A percentile compares a stretch with the other conserved stretches of the same genome.
phyloP scores from a whole-genome alignment of 1,140 invertebrate species.

The Drosophila pallidifrons region DNA sequence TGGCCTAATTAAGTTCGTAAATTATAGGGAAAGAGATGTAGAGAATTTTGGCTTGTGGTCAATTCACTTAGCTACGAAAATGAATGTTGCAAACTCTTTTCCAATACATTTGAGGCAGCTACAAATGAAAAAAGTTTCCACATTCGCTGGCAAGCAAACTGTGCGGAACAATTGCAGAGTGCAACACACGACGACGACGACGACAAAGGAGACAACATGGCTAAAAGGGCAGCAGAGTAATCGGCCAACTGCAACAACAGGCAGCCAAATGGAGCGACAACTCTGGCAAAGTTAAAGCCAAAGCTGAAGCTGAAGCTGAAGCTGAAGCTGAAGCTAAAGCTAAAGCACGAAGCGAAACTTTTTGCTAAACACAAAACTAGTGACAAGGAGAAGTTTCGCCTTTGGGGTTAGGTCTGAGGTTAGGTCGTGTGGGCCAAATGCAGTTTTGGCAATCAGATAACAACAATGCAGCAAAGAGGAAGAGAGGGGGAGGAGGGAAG shows the following conservation, averaged over 20 bases:
- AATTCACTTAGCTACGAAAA: conserved; percentile 41
- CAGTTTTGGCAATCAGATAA: conserved; percentile 61
- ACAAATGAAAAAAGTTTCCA: conserved; percentile 69
- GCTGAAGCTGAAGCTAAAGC: conserved; percentile 2
- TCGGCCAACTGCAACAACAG: conserved; percentile 26
- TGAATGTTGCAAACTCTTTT: conserved; percentile 25
- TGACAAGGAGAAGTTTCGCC: conserved; percentile 37
- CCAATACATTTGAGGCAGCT: conserved; percentile 63
- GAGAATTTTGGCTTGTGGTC: conserved; percentile 18
- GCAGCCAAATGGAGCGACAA: conserved; percentile 75
- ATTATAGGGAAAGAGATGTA: conserved; percentile 24
- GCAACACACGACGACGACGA: conserved; percentile 45
- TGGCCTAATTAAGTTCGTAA: conserved; percentile 62
- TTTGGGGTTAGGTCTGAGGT: conserved; percentile 52
- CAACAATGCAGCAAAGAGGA: conserved; percentile 5
- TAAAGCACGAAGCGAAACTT: conserved; percentile 50
- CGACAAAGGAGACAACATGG: background rate
- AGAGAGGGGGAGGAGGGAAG: too few relatives aligned
- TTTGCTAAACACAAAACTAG: conserved; percentile 54
- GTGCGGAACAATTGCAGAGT: conserved; percentile 80
- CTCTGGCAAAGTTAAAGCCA: conserved; percentile 44
- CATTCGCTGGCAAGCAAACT: conserved; percentile 53
- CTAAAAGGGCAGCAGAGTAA: conserved; percentile 23
- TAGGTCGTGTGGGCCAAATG: conserved; percentile 62
- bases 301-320: too few relatives aligned